Evolutionary conservation across 2,113 vertebrate genomes (phyloP), one percentile per base, ranked within the genome.

Genomic region (Taurulus bubalis): DNA sequence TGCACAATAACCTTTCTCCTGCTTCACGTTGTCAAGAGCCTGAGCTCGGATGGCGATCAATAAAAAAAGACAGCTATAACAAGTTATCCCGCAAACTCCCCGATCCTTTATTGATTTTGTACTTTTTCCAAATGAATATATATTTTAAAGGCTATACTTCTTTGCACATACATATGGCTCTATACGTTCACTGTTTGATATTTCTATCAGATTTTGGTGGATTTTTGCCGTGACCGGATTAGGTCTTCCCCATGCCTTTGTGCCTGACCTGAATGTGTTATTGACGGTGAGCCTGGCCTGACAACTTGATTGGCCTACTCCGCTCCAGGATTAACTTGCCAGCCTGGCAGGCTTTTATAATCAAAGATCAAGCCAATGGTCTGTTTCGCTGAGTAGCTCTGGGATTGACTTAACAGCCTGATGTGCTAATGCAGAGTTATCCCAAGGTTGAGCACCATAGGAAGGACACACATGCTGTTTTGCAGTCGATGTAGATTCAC

Each of bases 381-480:
- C 84, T 85, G 84, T 89, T 91, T 89, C 90, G 89, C 90, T 89
- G 87, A 92, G 89, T 89, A 80, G 90, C 87, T 89, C 87, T 85
- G 86, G 91, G 92, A 93, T 93, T 89, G 90, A 94, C 90, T 92
- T 84, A 83, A 84, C 87, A 89, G 90, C 87, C 86, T 90, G 83
- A 86, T 88, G 88, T 92, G 89, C 89, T 93, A 93, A 94, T 91
- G 86, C 87, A 79, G 88, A 90, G 88, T 84, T 93, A 91, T 83
- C 80, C 90, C 90, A 93, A 92, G 92, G 93, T 92, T 92, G 92
- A 90, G 85, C 63, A 7, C 78, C 67, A 64, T 62, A 78, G 78
- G 71, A 92, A 90, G 88, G 90, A 90, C 89, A 67, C 65, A 14
- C 84, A 80, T 53, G 56, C 82, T 73, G 86, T 76, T 90, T 66